Percentiles rank a stretch among this genome's conserved stretches.
These are phyloP conservation scores for Pelodytes ibericus DNA, from an alignment of 2,797 vertebrate genomes.

Conservation along the genomic window DNA sequence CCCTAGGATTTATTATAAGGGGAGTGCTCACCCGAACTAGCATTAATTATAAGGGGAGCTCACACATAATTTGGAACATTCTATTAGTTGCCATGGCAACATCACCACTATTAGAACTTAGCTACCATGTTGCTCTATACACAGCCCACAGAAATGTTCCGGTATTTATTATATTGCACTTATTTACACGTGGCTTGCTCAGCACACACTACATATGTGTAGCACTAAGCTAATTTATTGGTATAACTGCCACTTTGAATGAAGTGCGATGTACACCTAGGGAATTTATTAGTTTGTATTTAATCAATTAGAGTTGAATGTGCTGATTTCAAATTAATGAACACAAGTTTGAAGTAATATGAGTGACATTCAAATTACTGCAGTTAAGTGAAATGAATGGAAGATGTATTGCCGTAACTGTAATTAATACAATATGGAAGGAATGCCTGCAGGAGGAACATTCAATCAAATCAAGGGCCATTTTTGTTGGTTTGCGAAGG, in stretches of 20 bases:
- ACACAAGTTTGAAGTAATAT: slow-evolving; percentile 74
- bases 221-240: slow-evolving; percentile 56
- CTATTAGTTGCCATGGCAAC: too few relatives aligned
- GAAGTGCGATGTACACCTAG: slow-evolving; percentile 51
- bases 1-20: too few relatives aligned
- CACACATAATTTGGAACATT: too few relatives aligned
- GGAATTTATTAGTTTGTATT: slow-evolving; percentile 61
- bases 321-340: slow-evolving; percentile 69
- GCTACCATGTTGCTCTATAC: too few relatives aligned
- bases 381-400: slow-evolving; percentile 75
- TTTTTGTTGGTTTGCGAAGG: background rate
- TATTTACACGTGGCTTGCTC: background rate
- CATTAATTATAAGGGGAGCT: too few relatives aligned
- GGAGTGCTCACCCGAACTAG: too few relatives aligned
- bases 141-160: too few relatives aligned
- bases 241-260: slow-evolving; percentile 20
- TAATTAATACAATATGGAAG: slow-evolving; percentile 11
- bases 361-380: slow-evolving; percentile 73
- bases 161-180: background rate
- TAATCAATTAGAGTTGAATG: slow-evolving; percentile 67
- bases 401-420: slow-evolving; percentile 54
- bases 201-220: background rate
- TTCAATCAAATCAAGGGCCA: slow-evolving; percentile 14
- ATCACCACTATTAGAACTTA: too few relatives aligned
- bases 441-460: slow-evolving; percentile 16